Evolutionary conservation across 2,797 vertebrate species (phyloP).

Genomic region (Avahi laniger): DNA sequence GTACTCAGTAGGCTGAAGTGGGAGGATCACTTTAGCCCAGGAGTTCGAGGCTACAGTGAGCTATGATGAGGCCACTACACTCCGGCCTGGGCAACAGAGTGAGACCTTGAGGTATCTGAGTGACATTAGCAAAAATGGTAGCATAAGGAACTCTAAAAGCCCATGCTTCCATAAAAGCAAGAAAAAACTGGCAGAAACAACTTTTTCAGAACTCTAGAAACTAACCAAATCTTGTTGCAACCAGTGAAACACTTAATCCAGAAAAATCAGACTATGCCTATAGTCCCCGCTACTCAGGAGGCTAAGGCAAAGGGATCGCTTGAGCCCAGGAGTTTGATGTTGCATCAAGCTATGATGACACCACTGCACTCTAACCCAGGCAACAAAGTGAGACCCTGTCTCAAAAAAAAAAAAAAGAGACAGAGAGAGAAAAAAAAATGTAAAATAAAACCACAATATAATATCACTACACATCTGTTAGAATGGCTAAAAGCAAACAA

Average conservation of each 20-base stretch:
- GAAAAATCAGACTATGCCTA: neutral
- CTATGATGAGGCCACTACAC: neutral
- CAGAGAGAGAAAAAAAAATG: neutral
- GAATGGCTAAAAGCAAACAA: neutral
- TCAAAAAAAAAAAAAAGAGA: neutral
- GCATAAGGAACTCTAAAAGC: neutral
- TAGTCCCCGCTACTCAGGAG: neutral
- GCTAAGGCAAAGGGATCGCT: neutral
- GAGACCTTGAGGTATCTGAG: neutral
- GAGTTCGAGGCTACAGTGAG: too few relatives aligned
- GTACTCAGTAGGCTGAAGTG: neutral
- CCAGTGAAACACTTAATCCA: neutral
- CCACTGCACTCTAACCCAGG: neutral
- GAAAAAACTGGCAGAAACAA: neutral
- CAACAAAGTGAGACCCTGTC: neutral
- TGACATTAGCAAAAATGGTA: neutral
- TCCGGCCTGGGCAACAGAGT: neutral
- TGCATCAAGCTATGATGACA: neutral
- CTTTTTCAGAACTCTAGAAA: neutral
- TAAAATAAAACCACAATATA: neutral
- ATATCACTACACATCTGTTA: neutral
- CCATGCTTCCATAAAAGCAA: neutral
- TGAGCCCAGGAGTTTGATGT: neutral
- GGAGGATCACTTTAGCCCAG: neutral
- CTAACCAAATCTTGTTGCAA: neutral